A percentile compares a stretch with the other conserved stretches of the same genome.
Evolutionary conservation across 1,140 invertebrate species (phyloP).

Genomic region (Gryllus bimaculatus): DNA sequence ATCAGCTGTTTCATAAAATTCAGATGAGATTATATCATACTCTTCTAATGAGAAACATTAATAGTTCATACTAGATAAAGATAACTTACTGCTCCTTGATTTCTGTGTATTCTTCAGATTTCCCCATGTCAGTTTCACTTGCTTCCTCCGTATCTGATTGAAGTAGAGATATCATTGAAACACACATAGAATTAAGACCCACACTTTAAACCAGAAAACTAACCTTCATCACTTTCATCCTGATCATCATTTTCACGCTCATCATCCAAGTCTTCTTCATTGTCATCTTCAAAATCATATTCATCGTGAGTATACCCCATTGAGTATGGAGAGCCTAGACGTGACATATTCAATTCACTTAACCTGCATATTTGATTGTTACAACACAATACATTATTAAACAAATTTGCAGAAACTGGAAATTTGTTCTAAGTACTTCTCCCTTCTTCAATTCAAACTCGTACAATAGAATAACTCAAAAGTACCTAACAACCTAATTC

Average conservation of each 20-base stretch:
- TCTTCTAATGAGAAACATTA: too few species aligned
- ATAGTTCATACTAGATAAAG: background rate
- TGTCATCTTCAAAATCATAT: constrained; percentile 37
- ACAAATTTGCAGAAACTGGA: too few species aligned
- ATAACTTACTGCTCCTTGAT: constrained; percentile 81
- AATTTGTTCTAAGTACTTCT: too few species aligned
- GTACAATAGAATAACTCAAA: too few species aligned
- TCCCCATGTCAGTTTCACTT: constrained; percentile 77
- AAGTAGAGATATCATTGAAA: constrained; percentile 13
- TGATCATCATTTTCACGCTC: constrained; percentile 37
- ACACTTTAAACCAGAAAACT: constrained; percentile 7
- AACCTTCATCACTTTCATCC: constrained; percentile 43
- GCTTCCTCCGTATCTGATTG: constrained; percentile 78
- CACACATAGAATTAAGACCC: too few species aligned
- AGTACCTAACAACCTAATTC: too few species aligned
- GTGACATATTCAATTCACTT: background rate
- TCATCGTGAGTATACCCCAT: constrained; percentile 36
- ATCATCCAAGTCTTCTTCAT: constrained; percentile 21
- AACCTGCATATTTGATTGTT: too few species aligned
- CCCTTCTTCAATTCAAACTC: too few species aligned
- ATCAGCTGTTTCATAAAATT: too few species aligned
- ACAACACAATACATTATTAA: too few species aligned
- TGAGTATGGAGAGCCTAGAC: constrained; percentile 31
- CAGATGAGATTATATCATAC: too few species aligned
- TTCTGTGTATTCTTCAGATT: constrained; percentile 70